phyloP scores from a whole-genome alignment of 2,888 invertebrate genomes.

The Andricus quercusramuli region DNA sequence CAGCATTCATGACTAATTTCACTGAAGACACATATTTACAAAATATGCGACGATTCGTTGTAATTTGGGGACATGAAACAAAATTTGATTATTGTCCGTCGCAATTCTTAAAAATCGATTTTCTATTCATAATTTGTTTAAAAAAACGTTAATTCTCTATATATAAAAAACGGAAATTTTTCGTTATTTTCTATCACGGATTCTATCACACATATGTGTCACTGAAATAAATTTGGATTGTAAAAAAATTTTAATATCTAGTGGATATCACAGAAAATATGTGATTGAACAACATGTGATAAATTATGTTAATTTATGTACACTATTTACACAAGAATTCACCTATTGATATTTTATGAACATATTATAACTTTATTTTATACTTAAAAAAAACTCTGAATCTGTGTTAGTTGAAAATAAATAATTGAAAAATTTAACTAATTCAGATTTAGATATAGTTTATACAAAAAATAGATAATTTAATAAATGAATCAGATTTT shows the following conservation, averaged over 20 bases:
- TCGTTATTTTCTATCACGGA: not conserved
- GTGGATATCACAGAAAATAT: constrained; percentile 38
- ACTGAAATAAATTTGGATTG: constrained; percentile 18
- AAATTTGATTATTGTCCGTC: constrained; percentile 18
- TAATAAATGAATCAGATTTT: too few relatives aligned
- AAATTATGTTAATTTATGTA: not conserved
- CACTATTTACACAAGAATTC: constrained; percentile 24
- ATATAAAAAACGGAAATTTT: not conserved
- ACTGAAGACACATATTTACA: constrained; percentile 25
- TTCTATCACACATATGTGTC: constrained; percentile 15
- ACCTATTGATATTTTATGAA: not conserved
- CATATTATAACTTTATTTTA: not conserved
- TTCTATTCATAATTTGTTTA: not conserved
- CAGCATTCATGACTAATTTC: constrained; percentile 29
- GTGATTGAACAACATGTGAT: constrained; percentile 38
- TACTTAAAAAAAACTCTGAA: too few relatives aligned
- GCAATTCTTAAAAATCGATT: not conserved
- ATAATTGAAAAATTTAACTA: too few relatives aligned
- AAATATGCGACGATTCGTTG: constrained; percentile 33
- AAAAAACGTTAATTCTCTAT: constrained; percentile 11
- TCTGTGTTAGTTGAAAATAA: too few relatives aligned
- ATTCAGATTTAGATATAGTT: too few relatives aligned
- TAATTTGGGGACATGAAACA: constrained; percentile 3
- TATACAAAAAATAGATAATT: too few relatives aligned
- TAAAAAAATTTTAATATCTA: constrained; percentile 34